Percentiles rank a stretch among this genome's conserved stretches.
Conservation (phyloP, 2,113 vertebrate species). For the Oceanites oceanicus region DNA sequence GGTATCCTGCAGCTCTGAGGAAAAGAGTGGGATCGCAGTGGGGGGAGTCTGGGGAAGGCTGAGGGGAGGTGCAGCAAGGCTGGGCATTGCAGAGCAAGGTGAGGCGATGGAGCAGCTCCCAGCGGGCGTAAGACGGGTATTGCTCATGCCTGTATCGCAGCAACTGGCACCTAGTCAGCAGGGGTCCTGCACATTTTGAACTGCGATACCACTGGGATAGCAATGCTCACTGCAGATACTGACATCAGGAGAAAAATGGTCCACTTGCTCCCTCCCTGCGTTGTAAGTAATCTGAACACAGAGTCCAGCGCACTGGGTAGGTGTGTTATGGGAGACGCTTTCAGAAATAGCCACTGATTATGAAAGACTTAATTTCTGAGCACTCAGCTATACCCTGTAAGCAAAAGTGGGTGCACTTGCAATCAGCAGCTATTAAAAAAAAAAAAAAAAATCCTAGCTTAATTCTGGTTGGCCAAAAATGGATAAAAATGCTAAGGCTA, state of each 20-base stretch:
- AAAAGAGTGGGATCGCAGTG: accelerated
- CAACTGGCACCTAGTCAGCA: neutral
- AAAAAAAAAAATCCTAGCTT: neutral
- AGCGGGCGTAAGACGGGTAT: accelerated
- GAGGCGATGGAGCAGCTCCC: accelerated
- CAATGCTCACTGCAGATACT: neutral
- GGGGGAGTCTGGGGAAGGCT: neutral
- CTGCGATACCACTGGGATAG: neutral
- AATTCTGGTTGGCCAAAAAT: neutral
- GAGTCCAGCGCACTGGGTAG: neutral
- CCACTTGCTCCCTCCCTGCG: neutral
- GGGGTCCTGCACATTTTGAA: neutral
- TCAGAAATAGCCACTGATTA: neutral
- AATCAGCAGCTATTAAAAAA: neutral
- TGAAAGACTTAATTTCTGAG: neutral
- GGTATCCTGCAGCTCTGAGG: neutral
- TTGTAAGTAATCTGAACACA: neutral
- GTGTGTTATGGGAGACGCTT: neutral
- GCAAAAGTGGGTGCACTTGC: neutral
- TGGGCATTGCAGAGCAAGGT: neutral
- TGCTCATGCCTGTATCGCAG: neutral
- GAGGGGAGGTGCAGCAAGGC: neutral
- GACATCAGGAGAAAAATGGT: neutral
- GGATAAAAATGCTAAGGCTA: neutral
- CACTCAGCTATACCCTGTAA: neutral